Base-by-base conservation (phyloP, 1,140 invertebrate genomes). In the Apis florea region DNA sequence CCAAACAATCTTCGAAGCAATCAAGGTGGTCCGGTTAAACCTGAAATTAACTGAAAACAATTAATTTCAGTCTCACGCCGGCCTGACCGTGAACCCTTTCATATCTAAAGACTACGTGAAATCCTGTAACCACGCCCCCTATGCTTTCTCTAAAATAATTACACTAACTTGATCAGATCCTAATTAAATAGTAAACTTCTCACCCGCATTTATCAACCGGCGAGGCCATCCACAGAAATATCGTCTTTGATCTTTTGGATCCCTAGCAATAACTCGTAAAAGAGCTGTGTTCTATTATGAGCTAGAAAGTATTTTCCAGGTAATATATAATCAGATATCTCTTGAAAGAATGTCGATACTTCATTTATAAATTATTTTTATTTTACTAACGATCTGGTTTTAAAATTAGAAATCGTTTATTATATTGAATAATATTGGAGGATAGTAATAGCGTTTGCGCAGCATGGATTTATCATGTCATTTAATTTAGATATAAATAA, bases 1-100 rank as follows among this genome's bases (percentile, higher is more conserved):
- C 63, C 63, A 76, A 82, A 76, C 80, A 70, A 82, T 82, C 71
- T 79, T 63, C 63, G 63, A 74, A 83, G 76, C 68, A 73, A 83
- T 70, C 75, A 78, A 70, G 84, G 84, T 83, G 85, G 84, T 86
- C 82, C 71, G 64, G 47, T 69, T 69, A 56, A 68, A 82, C 47
- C 67, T 72, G 71, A 70, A 86, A 87, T 83, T 81, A 86, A 84
- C 78, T 49, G 74, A 64, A 81, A 84, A 86, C 69, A 84, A 87
- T 87, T 87, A 87, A 87, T 86, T 86, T 81, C 74, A 54, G 82
- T 74, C 68, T 73, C 68, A 63, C 64, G 58, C 47, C 59, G 66
- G n/a, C 51, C 56, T 71, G 67, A n/a, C 12, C 74, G 59, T 63
- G 59, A 82, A 78, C 73, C 79, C 56, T 68, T 82, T 56, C 49